Conservation (phyloP, 2,113 vertebrate species). For the Nothobranchius kuhntae region DNA sequence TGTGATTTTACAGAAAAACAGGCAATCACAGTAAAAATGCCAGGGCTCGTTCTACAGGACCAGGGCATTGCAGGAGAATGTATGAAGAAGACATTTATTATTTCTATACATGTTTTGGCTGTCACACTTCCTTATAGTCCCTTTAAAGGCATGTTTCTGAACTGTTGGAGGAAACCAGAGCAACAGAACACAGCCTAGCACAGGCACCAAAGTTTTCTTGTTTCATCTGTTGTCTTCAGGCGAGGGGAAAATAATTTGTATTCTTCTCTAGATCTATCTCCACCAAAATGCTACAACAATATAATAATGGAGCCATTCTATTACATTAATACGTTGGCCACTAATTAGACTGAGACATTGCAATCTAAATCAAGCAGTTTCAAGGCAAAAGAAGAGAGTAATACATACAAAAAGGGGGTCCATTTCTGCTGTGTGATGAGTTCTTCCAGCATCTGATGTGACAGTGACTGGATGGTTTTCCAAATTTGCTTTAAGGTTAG, state of each 20-base stretch:
- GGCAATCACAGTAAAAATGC: too few species aligned
- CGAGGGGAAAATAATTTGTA: conserved; percentile 11
- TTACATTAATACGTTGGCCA: conserved; percentile 51
- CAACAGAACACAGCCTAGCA: background rate
- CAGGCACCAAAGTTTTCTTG: background rate
- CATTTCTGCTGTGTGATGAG: conserved; percentile 7
- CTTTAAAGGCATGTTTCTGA: background rate
- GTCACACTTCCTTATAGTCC: too few species aligned
- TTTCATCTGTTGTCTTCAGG: conserved; percentile 17
- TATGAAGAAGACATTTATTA: too few species aligned
- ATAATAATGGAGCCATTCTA: conserved; percentile 50
- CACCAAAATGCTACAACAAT: conserved; percentile 40
- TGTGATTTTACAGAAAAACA: too few species aligned
- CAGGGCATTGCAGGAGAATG: too few species aligned
- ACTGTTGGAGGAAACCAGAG: conserved; percentile 1
- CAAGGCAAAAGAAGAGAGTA: conserved; percentile 36
- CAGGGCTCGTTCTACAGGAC: too few species aligned
- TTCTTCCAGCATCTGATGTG: conserved; percentile 11
- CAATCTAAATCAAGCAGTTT: conserved; percentile 49
- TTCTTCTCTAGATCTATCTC: conserved; percentile 12
- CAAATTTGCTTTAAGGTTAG: conserved; percentile 32
- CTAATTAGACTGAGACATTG: conserved; percentile 61
- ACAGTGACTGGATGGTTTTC: conserved; percentile 52
- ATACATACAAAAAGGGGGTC: conserved; percentile 11
- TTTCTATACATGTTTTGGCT: too few species aligned